These are phyloP conservation scores for Asarcornis scutulata DNA, from an alignment of 2,113 vertebrate genomes.

Conservation along the genomic window DNA sequence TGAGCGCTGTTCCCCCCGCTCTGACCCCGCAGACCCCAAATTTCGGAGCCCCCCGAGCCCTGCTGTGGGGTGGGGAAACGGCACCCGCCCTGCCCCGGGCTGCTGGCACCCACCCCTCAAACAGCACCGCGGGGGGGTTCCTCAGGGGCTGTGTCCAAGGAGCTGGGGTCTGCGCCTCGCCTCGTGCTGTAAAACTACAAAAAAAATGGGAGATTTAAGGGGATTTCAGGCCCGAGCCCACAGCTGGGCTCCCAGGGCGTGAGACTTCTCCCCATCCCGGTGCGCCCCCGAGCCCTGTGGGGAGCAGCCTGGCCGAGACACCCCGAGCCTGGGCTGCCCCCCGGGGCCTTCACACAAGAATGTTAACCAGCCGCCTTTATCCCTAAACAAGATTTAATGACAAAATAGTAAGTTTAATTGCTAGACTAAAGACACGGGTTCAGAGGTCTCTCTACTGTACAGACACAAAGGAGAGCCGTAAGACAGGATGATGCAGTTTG, in stretches of 20 bases:
- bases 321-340: accelerated
- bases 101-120: not conserved
- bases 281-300: accelerated
- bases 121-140: not conserved
- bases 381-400: not conserved
- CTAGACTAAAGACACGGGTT: not conserved
- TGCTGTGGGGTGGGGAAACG: not conserved
- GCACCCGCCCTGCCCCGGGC: not conserved
- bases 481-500: not conserved
- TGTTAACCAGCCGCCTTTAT: not conserved
- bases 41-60: not conserved
- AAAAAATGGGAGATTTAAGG: not conserved
- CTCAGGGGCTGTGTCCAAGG: not conserved
- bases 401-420: not conserved
- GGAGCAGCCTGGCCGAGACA: not conserved
- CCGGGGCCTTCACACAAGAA: not conserved
- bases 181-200: not conserved
- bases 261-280: not conserved
- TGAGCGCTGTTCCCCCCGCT: not conserved
- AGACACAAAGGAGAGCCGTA: not conserved
- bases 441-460: not conserved
- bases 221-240: not conserved
- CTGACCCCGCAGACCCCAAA: not conserved
- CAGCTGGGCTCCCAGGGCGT: not conserved
- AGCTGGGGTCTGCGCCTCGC: not conserved